These are phyloP conservation scores for Platysternon megacephalum DNA, from an alignment of 2,113 vertebrate genomes.

Conservation along the genomic window DNA sequence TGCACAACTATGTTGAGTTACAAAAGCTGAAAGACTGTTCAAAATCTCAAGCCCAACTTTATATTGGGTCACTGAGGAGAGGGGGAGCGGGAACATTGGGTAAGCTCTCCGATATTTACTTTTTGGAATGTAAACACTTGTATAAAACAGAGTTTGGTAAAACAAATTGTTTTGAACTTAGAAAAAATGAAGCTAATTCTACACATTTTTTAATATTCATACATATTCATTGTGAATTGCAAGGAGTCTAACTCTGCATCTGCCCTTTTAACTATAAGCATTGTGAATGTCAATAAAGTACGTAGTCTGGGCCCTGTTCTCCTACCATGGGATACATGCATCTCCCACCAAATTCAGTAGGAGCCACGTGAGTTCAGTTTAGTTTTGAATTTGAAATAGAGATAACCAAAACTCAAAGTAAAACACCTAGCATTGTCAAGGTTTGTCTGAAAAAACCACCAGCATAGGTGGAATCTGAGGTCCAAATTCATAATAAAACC, in stretches of 20 bases:
- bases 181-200: constrained; percentile 25
- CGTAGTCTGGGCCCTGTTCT: not conserved
- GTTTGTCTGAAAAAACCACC: not conserved
- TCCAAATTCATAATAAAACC: not conserved
- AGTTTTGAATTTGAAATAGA: not conserved
- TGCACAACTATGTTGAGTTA: not conserved
- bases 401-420: not conserved
- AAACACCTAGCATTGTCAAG: not conserved
- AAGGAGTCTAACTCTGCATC: not conserved
- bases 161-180: constrained; percentile 41
- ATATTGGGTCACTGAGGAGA: not conserved
- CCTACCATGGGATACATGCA: not conserved
- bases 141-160: constrained; percentile 44
- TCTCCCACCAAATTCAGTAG: not conserved
- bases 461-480: not conserved
- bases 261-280: not conserved
- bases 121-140: constrained; percentile 43
- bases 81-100: constrained; percentile 11
- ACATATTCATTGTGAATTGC: not conserved
- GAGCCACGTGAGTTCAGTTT: not conserved
- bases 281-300: not conserved
- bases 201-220: not conserved
- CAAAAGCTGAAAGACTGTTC: not conserved
- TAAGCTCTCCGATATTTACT: constrained; percentile 44
- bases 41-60: not conserved